Evolutionary conservation across 2,113 vertebrate species (phyloP).

Genomic region (Phocoena phocoena): DNA sequence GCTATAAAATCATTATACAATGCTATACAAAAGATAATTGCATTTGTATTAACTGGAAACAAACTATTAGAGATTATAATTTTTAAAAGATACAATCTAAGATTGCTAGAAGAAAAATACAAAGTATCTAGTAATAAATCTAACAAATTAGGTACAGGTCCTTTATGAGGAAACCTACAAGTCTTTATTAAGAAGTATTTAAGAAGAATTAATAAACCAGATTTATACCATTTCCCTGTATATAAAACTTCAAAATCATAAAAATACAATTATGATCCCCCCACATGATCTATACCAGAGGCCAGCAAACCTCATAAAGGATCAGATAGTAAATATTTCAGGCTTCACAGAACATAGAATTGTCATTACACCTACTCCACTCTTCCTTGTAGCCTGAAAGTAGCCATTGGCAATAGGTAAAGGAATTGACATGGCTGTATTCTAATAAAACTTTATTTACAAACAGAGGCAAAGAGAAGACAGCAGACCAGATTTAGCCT

Average conservation of each 20-base stretch:
- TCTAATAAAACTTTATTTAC: background rate
- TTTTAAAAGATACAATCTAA: conserved; percentile 4
- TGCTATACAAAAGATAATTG: background rate
- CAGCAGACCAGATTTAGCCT: background rate
- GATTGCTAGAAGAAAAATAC: background rate
- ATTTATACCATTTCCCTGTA: background rate
- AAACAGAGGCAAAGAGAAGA: background rate
- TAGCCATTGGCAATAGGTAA: background rate
- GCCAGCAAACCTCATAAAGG: background rate
- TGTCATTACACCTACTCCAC: accelerated
- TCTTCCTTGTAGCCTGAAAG: background rate
- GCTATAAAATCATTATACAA: background rate
- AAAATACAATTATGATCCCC: background rate
- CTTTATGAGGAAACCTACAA: background rate
- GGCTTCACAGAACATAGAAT: background rate
- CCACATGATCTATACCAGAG: background rate
- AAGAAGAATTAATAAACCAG: background rate
- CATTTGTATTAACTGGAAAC: background rate
- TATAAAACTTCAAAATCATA: background rate
- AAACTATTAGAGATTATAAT: background rate
- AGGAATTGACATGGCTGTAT: background rate
- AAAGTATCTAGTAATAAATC: background rate
- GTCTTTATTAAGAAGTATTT: background rate
- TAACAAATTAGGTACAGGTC: background rate
- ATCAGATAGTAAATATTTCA: background rate